These are phyloP conservation scores for Salpingus planirostris DNA, from an alignment of 2,888 invertebrate genomes.

Conservation along the genomic window DNA sequence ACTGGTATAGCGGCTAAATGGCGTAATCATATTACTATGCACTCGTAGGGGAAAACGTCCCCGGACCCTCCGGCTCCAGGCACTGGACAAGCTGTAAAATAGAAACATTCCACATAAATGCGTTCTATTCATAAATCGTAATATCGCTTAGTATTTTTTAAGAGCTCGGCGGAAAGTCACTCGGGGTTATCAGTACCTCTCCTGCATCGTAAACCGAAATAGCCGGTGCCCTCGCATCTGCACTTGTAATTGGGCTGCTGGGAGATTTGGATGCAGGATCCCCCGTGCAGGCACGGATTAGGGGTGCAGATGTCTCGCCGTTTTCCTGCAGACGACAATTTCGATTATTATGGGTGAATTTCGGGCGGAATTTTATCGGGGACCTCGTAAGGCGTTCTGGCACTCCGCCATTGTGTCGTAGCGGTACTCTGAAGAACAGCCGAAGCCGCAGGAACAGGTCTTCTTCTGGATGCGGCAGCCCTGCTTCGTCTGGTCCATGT, in stretches of 20 bases:
- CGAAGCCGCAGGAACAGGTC: conserved; percentile 56
- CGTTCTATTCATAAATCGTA: too few species aligned
- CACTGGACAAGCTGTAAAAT: conserved; percentile 53
- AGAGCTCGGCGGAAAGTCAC: too few species aligned
- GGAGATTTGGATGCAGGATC: conserved; percentile 58
- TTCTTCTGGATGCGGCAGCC: conserved; percentile 58
- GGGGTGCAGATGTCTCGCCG: conserved; percentile 56
- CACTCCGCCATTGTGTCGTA: conserved; percentile 54
- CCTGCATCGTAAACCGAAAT: conserved; percentile 60
- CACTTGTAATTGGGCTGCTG: conserved; percentile 58
- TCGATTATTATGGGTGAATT: not conserved
- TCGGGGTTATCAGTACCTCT: conserved; percentile 47
- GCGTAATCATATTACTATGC: conserved; percentile 53
- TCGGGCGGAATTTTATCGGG: not conserved
- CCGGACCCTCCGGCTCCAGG: conserved; percentile 39
- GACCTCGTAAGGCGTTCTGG: conserved; percentile 55
- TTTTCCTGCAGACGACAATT: conserved; percentile 29
- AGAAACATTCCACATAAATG: conserved; percentile 1
- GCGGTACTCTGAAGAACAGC: conserved; percentile 57
- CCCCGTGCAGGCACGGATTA: conserved; percentile 56
- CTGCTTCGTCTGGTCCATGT: conserved; percentile 48
- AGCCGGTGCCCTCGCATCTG: conserved; percentile 67
- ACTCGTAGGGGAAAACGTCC: conserved; percentile 55
- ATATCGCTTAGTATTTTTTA: too few species aligned
- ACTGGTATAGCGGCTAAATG: conserved; percentile 5